Conservation (phyloP, 1,140 invertebrate genomes). For the Solenopsis invicta region DNA sequence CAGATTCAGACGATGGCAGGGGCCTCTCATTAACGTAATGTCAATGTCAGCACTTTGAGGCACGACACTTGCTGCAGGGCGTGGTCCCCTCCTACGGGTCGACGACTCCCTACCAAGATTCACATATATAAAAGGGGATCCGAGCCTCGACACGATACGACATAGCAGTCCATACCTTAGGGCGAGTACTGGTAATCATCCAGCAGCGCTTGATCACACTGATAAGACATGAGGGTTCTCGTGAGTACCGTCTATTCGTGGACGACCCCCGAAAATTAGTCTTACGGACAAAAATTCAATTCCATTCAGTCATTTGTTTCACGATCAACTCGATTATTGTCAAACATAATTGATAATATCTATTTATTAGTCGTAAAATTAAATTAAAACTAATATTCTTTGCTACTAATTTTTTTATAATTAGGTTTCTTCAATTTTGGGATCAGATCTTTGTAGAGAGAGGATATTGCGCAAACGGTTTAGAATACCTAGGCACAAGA, state of each 20-base stretch:
- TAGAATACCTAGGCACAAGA: background rate
- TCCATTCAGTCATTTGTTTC: background rate
- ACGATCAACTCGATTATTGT: background rate
- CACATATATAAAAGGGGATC: slow-evolving; percentile 83
- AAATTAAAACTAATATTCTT: background rate
- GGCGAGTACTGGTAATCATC: slow-evolving; percentile 80
- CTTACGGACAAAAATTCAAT: background rate
- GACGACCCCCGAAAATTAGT: background rate
- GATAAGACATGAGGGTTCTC: slow-evolving; percentile 79
- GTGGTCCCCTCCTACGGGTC: slow-evolving; percentile 79
- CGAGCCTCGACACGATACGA: slow-evolving; percentile 76
- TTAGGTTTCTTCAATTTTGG: background rate
- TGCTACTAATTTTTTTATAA: background rate
- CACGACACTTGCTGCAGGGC: slow-evolving; percentile 74
- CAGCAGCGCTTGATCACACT: slow-evolving; percentile 76
- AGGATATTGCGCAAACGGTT: background rate
- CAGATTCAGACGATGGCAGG: slow-evolving; percentile 55
- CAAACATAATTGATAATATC: background rate
- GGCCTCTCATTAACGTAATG: slow-evolving; percentile 77
- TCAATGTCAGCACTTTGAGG: slow-evolving; percentile 81
- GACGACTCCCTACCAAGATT: slow-evolving; percentile 82
- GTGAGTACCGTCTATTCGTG: slow-evolving; percentile 74
- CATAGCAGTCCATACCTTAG: slow-evolving; percentile 79
- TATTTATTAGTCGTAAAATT: background rate
- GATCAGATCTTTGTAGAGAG: background rate